phyloP scores from a whole-genome alignment of 2,113 vertebrate genomes.

The Electrona antarctica region DNA sequence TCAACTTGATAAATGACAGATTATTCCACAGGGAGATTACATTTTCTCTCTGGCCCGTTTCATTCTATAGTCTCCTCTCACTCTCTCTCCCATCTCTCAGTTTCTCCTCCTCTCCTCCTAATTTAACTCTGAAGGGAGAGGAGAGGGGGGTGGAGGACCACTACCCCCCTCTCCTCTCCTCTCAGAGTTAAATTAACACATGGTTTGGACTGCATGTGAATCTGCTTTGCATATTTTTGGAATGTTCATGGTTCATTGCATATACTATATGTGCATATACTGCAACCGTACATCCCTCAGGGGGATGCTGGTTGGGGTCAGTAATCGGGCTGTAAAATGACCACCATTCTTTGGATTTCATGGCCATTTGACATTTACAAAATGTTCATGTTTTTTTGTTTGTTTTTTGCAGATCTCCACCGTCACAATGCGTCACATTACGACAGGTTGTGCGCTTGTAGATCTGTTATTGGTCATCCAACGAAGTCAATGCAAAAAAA shows the following conservation, averaged over 20 bases:
- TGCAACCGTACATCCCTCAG: slow-evolving; percentile 14
- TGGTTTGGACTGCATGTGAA: not conserved
- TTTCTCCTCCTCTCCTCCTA: not conserved
- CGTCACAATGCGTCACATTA: no score
- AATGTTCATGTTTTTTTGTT: not conserved
- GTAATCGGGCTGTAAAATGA: no score
- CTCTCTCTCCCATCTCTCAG: slow-evolving; percentile 34
- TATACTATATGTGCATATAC: no score
- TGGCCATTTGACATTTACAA: no score
- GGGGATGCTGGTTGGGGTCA: not conserved
- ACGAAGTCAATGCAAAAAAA: no score
- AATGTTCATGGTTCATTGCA: no score
- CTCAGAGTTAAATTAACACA: not conserved
- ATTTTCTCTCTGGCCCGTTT: slow-evolving; percentile 63
- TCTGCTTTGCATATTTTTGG: slow-evolving; percentile 43
- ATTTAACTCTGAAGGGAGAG: no score
- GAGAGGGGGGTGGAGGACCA: not conserved
- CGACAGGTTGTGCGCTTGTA: no score
- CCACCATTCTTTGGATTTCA: no score
- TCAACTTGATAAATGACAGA: slow-evolving; percentile 80
- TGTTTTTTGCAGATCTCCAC: not conserved
- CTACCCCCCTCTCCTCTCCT: slow-evolving; percentile 31
- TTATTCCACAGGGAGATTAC: slow-evolving; percentile 78
- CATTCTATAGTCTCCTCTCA: slow-evolving; percentile 15
- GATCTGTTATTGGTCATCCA: no score